These are phyloP conservation scores for Polyommatus iphigenia DNA, from an alignment of 2,888 invertebrate species.

Conservation along the genomic window DNA sequence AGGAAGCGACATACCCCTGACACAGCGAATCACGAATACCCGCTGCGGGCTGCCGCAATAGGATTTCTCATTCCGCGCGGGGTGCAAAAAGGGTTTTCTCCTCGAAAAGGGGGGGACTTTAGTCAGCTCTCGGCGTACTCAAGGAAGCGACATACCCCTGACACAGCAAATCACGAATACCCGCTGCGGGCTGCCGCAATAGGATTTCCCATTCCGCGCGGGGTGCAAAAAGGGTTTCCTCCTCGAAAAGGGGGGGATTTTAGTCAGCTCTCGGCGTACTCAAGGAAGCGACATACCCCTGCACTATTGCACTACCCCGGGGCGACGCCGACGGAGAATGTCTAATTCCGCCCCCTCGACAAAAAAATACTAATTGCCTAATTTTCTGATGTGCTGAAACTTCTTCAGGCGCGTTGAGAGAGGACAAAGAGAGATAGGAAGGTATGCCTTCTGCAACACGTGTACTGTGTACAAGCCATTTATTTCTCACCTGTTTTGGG, in stretches of 20 bases:
- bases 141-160: background rate
- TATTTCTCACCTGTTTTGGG: background rate
- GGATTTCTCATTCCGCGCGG: too few species aligned
- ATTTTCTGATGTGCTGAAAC: background rate
- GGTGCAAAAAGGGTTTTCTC: too few species aligned
- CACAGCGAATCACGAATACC: too few species aligned
- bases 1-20: background rate
- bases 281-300: background rate
- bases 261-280: background rate
- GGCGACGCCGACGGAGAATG: background rate
- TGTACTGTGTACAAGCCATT: too few species aligned
- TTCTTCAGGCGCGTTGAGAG: background rate
- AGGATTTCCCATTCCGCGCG: too few species aligned
- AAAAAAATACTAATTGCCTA: background rate
- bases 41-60: too few species aligned
- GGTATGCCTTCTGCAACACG: too few species aligned
- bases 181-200: too few species aligned
- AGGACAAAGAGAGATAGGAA: too few species aligned
- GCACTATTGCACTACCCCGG: background rate
- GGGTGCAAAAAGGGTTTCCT: too few species aligned
- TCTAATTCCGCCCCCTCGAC: background rate
- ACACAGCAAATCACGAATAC: too few species aligned
- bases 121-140: background rate
- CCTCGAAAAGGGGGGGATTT: too few species aligned
- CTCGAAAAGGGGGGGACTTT: background rate